These are phyloP conservation scores for Plemyria rubiginata DNA, from an alignment of 2,888 invertebrate genomes.

Conservation along the genomic window DNA sequence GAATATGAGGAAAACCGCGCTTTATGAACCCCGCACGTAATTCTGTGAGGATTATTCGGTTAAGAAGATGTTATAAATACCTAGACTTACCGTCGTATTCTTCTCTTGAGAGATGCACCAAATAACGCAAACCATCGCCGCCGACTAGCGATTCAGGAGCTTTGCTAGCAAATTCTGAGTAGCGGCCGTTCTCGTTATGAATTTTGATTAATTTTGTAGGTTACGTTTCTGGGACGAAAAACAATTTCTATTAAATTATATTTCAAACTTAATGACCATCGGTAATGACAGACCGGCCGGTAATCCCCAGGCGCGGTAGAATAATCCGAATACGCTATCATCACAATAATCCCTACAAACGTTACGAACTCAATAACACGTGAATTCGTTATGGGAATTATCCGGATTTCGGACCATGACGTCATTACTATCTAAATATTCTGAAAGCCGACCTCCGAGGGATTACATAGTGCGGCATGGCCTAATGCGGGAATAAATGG, in stretches of 20 bases:
- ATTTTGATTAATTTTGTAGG: too few relatives aligned
- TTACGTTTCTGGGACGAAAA: not conserved
- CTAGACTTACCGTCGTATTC: too few relatives aligned
- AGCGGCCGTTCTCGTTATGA: too few relatives aligned
- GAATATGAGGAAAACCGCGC: too few relatives aligned
- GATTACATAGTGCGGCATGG: constrained; percentile 3
- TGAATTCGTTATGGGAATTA: constrained; percentile 25
- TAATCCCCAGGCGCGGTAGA: not conserved
- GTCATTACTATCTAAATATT: constrained; percentile 26
- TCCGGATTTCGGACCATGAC: constrained; percentile 21
- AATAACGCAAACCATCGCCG: too few relatives aligned
- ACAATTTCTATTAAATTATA: not conserved
- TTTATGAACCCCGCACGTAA: too few relatives aligned
- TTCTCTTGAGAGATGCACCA: too few relatives aligned
- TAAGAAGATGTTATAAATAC: too few relatives aligned
- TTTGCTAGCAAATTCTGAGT: too few relatives aligned
- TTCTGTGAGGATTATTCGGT: too few relatives aligned
- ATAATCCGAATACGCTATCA: not conserved
- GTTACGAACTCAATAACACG: constrained; percentile 18
- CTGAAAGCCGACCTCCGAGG: not conserved
- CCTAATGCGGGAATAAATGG: constrained; percentile 1
- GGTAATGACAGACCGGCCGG: not conserved
- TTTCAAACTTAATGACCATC: not conserved
- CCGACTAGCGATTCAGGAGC: too few relatives aligned
- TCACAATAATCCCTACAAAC: constrained; percentile 8